phyloP scores from a whole-genome alignment of 2,113 vertebrate species.

The Ramphastos sulfuratus region DNA sequence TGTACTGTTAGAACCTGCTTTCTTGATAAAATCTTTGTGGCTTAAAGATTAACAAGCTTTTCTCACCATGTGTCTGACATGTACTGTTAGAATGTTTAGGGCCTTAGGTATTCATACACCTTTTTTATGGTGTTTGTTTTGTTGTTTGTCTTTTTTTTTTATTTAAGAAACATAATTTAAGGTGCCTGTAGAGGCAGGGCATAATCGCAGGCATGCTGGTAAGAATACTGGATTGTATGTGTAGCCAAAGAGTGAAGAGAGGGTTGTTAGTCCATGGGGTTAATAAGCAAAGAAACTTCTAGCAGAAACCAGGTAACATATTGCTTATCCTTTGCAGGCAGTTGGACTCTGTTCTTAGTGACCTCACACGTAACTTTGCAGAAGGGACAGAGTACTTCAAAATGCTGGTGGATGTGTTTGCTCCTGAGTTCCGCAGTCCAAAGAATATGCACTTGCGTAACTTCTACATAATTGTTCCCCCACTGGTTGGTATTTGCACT shows the following conservation, averaged over 20 bases:
- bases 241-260: not conserved
- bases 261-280: not conserved
- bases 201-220: not conserved
- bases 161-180: not conserved
- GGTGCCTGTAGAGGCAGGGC: not conserved
- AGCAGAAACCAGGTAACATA: not conserved
- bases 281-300: not conserved
- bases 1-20: not conserved
- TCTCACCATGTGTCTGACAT: fast-evolving
- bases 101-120: not conserved
- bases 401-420: slow-evolving; percentile 96
- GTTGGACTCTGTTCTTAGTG: slow-evolving; percentile 89
- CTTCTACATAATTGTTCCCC: slow-evolving; percentile 98
- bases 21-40: not conserved
- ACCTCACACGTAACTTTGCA: slow-evolving; percentile 93
- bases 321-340: slow-evolving; percentile 66
- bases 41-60: not conserved
- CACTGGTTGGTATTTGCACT: slow-evolving; percentile 81
- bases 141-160: not conserved
- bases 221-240: not conserved
- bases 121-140: not conserved
- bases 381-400: slow-evolving; percentile 99
- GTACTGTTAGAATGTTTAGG: not conserved
- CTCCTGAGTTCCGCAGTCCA: slow-evolving; percentile 92
- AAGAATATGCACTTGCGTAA: slow-evolving; percentile 98